Base-by-base conservation (phyloP, 2,113 vertebrate genomes). In the Catharus fuscescens region DNA sequence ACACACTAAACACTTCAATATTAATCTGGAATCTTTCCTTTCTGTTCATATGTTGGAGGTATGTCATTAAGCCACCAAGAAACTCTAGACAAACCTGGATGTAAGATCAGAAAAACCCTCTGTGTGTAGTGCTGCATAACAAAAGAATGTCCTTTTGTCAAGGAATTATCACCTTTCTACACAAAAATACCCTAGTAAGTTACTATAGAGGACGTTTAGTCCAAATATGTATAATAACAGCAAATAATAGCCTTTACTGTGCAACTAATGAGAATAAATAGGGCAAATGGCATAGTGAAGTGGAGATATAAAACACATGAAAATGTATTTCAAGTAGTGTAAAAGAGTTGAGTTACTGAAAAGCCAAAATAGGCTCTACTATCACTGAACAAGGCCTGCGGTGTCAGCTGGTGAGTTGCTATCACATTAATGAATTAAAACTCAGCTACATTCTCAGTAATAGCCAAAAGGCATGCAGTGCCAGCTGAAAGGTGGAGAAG, bases 351-450 rank as follows among this genome's bases (percentile, higher is more conserved):
- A 92, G 38, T 40, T 78, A 42, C 9, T n/a, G 15, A 88, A 34
- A 23, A 90, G 8, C 1, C 8, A 65, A 65, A 90, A 38, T 11
- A 83, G 34, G 21, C 2, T 60, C 4, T 45, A 38, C 38, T 10
- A 50, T 8, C 10, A 74, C 16, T 16, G 50, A 88, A 47, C 62
- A 80, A 65, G 62, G 50, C 78, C 81, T 88, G 52, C 0, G 1
- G 59, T 90, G 87, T 94, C 77, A 95, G 69, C 76, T 96, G 85
- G 54, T 73, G 87, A 89, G 85, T 6, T 94, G 81, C 86, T 83
- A 90, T 67, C 87, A 82, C 89, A 70, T 90, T 96, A 96, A 95
- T 80, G 93, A 95, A 90, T 94, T 95, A 97, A 96, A 95, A 90
- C 74, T 80, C 94, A 62, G 50, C 90, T 87, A 69, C 87, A 80